Evolutionary conservation across 2,113 vertebrate species (phyloP).

Genomic region (Cricetomys ansorgei): DNA sequence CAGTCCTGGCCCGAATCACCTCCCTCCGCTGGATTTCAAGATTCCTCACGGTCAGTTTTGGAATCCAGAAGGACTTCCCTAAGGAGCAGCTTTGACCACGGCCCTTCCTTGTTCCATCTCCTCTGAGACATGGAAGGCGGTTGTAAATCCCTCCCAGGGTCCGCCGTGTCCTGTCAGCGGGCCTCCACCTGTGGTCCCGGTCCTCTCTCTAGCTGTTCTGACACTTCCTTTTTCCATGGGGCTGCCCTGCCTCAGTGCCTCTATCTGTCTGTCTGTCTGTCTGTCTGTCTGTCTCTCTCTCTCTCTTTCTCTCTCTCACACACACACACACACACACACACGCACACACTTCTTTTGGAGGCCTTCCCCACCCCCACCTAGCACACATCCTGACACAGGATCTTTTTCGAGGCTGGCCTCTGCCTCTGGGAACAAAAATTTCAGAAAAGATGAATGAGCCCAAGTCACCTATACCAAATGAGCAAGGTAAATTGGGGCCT

Average conservation of each 20-base stretch:
- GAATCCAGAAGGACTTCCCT: background rate
- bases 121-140: background rate
- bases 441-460: background rate
- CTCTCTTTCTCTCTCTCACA: background rate
- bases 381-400: fast-evolving
- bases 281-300: background rate
- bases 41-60: background rate
- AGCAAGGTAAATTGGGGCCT: background rate
- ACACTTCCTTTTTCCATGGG: fast-evolving
- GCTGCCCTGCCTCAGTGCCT: too few relatives aligned
- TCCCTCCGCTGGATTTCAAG: fast-evolving
- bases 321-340: background rate
- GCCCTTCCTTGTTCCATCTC: background rate
- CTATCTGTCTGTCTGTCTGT: background rate
- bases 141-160: background rate
- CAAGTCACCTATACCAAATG: background rate
- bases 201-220: background rate
- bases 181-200: fast-evolving
- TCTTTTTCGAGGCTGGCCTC: too few relatives aligned
- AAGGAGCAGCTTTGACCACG: background rate
- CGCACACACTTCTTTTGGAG: background rate
- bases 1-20: background rate
- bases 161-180: background rate
- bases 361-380: fast-evolving
- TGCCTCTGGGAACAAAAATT: background rate